phyloP scores from a whole-genome alignment of 1,140 invertebrate species.

The Neotoxoptera formosana region DNA sequence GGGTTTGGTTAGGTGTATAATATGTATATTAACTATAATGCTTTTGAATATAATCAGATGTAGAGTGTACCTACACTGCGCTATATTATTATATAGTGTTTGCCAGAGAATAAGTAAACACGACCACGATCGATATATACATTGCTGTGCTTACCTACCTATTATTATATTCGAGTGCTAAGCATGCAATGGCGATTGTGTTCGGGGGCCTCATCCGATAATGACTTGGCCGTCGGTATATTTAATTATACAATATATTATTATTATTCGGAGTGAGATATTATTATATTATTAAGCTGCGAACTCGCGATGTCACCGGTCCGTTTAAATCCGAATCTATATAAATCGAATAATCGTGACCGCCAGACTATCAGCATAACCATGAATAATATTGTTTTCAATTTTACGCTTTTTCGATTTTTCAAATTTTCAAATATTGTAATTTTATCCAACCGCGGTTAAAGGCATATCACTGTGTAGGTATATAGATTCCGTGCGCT shows the following conservation, averaged over 20 bases:
- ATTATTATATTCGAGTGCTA: background rate
- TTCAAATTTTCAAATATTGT: background rate
- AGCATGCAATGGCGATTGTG: background rate
- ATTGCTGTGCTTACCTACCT: background rate
- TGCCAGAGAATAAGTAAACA: background rate
- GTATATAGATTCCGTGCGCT: too few species aligned
- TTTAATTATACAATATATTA: background rate
- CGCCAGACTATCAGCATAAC: background rate
- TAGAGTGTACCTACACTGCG: background rate
- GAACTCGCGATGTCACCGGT: background rate
- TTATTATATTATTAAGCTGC: too few species aligned
- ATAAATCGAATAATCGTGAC: background rate
- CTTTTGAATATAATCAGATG: conserved; percentile 1
- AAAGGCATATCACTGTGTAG: too few species aligned
- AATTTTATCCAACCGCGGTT: background rate
- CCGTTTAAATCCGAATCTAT: background rate
- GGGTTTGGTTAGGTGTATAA: background rate
- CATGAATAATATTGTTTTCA: background rate
- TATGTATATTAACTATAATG: background rate
- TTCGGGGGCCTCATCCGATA: background rate
- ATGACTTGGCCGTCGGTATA: background rate
- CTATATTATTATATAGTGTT: background rate
- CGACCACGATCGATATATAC: background rate
- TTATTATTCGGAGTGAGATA: background rate
- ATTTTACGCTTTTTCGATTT: too few species aligned